A percentile compares a stretch with the other conserved stretches of the same genome.
These are phyloP conservation scores for Notamacropus eugenii DNA, from an alignment of 2,797 vertebrate genomes.

Conservation along the genomic window DNA sequence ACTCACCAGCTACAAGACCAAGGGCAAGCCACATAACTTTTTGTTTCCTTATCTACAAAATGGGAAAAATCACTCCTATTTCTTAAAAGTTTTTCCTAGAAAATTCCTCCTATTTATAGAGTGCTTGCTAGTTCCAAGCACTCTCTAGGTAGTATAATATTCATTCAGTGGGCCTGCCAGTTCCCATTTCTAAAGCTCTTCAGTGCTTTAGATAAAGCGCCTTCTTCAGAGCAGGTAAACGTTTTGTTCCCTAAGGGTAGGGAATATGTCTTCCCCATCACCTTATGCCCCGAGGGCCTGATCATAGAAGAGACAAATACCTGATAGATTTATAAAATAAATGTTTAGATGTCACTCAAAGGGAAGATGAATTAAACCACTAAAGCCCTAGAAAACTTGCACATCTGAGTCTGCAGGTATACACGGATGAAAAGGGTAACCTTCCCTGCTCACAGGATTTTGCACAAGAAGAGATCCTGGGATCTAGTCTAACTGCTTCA, in stretches of 20 bases:
- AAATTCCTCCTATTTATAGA: neutral
- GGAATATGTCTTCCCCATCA: neutral
- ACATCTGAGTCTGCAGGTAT: neutral
- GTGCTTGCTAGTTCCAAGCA: neutral
- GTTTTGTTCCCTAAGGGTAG: neutral
- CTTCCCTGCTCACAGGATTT: neutral
- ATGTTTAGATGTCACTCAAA: neutral
- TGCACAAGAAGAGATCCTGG: neutral
- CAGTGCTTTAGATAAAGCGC: too few relatives aligned
- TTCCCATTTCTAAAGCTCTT: neutral
- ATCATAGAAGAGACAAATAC: neutral
- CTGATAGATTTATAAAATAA: neutral
- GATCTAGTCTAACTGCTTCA: neutral
- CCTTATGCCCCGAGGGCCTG: neutral
- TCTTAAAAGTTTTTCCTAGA: neutral
- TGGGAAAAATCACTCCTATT: neutral
- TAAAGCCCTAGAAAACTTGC: neutral
- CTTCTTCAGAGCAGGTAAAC: neutral
- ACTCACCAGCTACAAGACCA: neutral
- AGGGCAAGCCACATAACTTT: neutral
- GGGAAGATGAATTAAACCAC: neutral
- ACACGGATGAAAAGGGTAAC: neutral
- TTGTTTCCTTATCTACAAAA: neutral
- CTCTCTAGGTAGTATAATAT: neutral
- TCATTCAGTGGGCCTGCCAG: neutral